Evolutionary conservation across 2,797 vertebrate genomes (phyloP).

Genomic region (Darevskia nairensis): DNA sequence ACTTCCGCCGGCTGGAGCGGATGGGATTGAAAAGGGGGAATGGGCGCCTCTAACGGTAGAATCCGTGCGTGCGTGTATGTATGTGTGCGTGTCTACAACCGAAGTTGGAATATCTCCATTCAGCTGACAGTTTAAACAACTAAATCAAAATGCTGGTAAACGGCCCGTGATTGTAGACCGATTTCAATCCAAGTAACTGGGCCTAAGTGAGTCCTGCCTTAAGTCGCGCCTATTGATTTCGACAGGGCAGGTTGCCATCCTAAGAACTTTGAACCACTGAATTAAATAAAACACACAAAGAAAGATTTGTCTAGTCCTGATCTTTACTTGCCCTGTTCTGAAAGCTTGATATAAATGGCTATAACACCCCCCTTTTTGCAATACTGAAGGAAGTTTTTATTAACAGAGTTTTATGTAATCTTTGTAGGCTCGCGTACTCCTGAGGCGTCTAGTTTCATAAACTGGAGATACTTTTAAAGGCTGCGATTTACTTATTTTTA

Average conservation of each 20-base stretch:
- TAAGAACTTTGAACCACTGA: not conserved
- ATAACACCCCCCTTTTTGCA: not conserved
- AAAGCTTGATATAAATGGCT: not conserved
- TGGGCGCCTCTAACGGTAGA: not conserved
- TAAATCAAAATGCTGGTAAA: not conserved
- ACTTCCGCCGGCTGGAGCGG: not conserved
- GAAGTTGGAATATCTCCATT: too few species aligned
- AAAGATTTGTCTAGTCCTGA: not conserved
- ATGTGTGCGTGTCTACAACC: not conserved
- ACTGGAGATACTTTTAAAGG: conserved; percentile 60
- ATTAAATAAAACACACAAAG: not conserved
- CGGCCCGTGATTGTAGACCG: not conserved
- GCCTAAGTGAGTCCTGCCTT: too few species aligned
- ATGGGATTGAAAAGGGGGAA: not conserved
- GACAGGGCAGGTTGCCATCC: too few species aligned
- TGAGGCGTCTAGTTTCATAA: conserved; percentile 47
- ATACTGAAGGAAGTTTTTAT: not conserved
- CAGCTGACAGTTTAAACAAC: not conserved
- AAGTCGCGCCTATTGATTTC: not conserved
- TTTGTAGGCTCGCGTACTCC: conserved; percentile 20
- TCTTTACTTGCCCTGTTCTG: not conserved
- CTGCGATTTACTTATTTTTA: conserved; percentile 63
- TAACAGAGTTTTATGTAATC: conserved; percentile 35
- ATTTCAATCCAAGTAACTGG: not conserved
- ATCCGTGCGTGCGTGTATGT: not conserved